These are phyloP conservation scores for Drosophila leontia DNA, from an alignment of 1,140 invertebrate genomes.

Conservation along the genomic window DNA sequence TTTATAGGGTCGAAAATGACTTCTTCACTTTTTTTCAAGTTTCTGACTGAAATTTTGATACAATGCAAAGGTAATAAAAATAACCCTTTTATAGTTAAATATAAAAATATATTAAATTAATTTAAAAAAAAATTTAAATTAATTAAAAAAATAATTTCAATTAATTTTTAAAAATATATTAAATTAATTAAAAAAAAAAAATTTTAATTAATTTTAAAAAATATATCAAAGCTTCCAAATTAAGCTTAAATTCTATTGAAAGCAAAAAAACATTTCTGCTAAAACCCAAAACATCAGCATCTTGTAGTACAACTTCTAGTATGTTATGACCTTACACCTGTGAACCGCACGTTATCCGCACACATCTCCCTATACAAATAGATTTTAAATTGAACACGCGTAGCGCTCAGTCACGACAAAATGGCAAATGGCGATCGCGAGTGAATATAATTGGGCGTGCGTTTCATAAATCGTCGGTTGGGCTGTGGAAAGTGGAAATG, in stretches of 20 bases:
- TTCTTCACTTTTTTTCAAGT: too few relatives aligned
- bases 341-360: conserved; percentile 7
- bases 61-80: too few relatives aligned
- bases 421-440: conserved; percentile 25
- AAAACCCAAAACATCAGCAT: neutral
- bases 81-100: too few relatives aligned
- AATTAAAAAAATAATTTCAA: too few relatives aligned
- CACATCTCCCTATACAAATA: conserved; percentile 21
- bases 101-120: too few relatives aligned
- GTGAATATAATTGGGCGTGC: conserved; percentile 36
- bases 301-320: neutral
- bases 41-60: too few relatives aligned
- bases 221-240: too few relatives aligned
- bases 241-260: neutral
- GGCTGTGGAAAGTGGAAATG: neutral
- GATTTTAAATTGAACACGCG: conserved; percentile 47
- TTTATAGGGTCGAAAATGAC: too few relatives aligned
- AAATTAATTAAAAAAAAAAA: too few relatives aligned
- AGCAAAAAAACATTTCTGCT: neutral
- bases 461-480: conserved; percentile 13
- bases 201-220: too few relatives aligned
- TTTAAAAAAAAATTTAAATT: too few relatives aligned
- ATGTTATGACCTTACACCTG: neutral
- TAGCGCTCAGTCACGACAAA: conserved; percentile 10
- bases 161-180: too few relatives aligned